Percentiles rank a stretch among this genome's conserved stretches.
Evolutionary conservation across 2,888 invertebrate genomes (phyloP).

Genomic region (Orthosia incerta): DNA sequence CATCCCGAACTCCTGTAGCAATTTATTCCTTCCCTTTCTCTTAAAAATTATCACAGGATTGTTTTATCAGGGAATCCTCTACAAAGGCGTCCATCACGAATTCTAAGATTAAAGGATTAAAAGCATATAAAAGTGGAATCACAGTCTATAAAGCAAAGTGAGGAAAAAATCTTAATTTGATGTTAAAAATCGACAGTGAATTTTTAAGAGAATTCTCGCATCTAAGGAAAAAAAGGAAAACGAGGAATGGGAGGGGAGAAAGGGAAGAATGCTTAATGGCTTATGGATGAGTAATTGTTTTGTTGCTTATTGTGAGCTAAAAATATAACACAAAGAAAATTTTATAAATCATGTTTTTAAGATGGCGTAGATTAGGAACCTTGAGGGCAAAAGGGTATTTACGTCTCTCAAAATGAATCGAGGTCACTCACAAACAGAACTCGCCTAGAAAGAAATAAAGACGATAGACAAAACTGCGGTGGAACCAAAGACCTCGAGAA

Average conservation of each 20-base stretch:
- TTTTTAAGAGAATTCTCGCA: slow-evolving; percentile 27
- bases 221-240: not conserved
- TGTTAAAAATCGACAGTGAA: slow-evolving; percentile 47
- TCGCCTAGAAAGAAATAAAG: too few relatives aligned
- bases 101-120: slow-evolving; percentile 54
- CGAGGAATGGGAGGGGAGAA: not conserved
- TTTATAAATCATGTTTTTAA: slow-evolving; percentile 31
- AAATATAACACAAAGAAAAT: slow-evolving; percentile 35
- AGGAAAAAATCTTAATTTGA: slow-evolving; percentile 36
- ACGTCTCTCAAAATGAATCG: not conserved
- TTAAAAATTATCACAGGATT: slow-evolving; percentile 28
- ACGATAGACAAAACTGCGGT: too few relatives aligned
- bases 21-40: not conserved
- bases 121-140: slow-evolving; percentile 40
- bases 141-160: slow-evolving; percentile 21
- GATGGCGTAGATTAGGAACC: slow-evolving; percentile 21
- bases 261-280: slow-evolving; percentile 31
- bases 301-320: slow-evolving; percentile 32
- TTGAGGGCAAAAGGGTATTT: not conserved
- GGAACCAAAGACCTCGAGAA: too few relatives aligned
- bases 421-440: too few relatives aligned
- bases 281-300: slow-evolving; percentile 51
- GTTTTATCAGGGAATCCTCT: slow-evolving; percentile 29
- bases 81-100: slow-evolving; percentile 35
- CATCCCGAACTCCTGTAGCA: not conserved